phyloP scores from a whole-genome alignment of 1,140 invertebrate species.

The Probaryconus sp. region DNA sequence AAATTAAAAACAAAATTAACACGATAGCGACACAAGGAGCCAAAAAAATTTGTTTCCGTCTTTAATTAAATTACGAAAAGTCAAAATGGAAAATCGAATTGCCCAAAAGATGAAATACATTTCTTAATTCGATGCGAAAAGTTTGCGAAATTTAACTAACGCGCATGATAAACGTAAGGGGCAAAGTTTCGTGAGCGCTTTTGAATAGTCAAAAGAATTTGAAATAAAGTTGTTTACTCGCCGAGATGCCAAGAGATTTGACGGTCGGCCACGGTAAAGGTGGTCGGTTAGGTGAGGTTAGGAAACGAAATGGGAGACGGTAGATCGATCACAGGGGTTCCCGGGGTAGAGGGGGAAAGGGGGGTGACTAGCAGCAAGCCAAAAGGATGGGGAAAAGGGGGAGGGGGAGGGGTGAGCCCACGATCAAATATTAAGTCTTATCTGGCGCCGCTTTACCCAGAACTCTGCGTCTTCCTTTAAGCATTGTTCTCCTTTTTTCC shows the following conservation, averaged over 20 bases:
- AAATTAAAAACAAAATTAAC: too few relatives aligned
- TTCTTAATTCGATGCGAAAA: too few relatives aligned
- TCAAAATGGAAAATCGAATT: too few relatives aligned
- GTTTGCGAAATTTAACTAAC: too few relatives aligned
- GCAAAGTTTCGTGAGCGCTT: conserved; percentile 13
- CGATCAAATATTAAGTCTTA: conserved; percentile 78
- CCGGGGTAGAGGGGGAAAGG: background rate
- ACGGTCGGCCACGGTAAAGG: conserved; percentile 54
- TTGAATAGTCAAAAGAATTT: conserved; percentile 23
- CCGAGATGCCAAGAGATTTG: conserved; percentile 71
- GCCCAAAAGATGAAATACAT: too few relatives aligned
- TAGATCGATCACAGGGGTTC: conserved; percentile 64
- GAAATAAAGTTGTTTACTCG: conserved; percentile 54
- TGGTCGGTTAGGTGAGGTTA: conserved; percentile 60
- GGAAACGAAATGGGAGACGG: conserved; percentile 55
- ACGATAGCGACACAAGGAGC: too few relatives aligned
- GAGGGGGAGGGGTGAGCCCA: conserved; percentile 69
- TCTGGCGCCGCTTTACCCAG: conserved; percentile 74
- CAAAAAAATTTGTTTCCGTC: too few relatives aligned
- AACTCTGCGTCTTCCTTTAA: conserved; percentile 54
- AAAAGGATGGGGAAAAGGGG: too few relatives aligned
- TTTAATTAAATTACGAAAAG: too few relatives aligned
- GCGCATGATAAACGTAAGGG: background rate
- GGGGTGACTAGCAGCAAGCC: conserved; percentile 64
- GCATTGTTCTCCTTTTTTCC: conserved; percentile 15